A percentile compares a stretch with the other conserved stretches of the same genome.
phyloP scores from a whole-genome alignment of 2,888 invertebrate genomes.

The Melanotus villosus region DNA sequence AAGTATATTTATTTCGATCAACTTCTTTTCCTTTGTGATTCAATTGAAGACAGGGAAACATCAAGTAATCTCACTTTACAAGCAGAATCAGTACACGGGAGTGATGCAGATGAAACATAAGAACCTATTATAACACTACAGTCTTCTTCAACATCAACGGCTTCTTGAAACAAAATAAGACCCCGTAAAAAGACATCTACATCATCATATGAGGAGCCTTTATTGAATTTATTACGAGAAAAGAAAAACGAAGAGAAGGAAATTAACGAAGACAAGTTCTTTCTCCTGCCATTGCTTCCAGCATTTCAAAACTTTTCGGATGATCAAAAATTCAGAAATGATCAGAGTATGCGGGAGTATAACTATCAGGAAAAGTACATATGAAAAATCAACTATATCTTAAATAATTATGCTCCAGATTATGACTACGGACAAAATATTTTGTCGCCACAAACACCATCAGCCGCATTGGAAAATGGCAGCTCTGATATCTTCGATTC shows the following conservation, averaged over 20 bases:
- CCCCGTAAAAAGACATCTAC: not conserved
- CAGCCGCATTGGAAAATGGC: too few relatives aligned
- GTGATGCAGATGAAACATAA: too few relatives aligned
- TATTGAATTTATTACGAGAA: slow-evolving; percentile 9
- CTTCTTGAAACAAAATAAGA: too few relatives aligned
- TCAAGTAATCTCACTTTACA: too few relatives aligned
- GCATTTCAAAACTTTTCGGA: slow-evolving; percentile 8
- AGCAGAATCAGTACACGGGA: too few relatives aligned
- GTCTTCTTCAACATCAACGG: too few relatives aligned
- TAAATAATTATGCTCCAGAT: too few relatives aligned
- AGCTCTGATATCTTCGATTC: too few relatives aligned
- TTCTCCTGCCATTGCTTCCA: slow-evolving; percentile 12
- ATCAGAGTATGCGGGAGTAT: slow-evolving; percentile 3
- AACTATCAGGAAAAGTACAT: slow-evolving; percentile 12
- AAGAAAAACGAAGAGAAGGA: slow-evolving; percentile 6
- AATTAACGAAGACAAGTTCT: slow-evolving; percentile 7
- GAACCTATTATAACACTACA: too few relatives aligned
- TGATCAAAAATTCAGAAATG: slow-evolving; percentile 20
- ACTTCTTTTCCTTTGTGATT: slow-evolving; percentile 41
- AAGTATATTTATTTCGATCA: slow-evolving; percentile 48
- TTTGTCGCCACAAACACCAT: too few relatives aligned
- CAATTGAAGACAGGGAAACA: slow-evolving; percentile 12
- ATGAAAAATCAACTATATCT: too few relatives aligned
- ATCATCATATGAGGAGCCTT: not conserved
- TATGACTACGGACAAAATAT: too few relatives aligned